These are phyloP conservation scores for Salvator merianae DNA, from an alignment of 2,113 vertebrate species.

Conservation along the genomic window DNA sequence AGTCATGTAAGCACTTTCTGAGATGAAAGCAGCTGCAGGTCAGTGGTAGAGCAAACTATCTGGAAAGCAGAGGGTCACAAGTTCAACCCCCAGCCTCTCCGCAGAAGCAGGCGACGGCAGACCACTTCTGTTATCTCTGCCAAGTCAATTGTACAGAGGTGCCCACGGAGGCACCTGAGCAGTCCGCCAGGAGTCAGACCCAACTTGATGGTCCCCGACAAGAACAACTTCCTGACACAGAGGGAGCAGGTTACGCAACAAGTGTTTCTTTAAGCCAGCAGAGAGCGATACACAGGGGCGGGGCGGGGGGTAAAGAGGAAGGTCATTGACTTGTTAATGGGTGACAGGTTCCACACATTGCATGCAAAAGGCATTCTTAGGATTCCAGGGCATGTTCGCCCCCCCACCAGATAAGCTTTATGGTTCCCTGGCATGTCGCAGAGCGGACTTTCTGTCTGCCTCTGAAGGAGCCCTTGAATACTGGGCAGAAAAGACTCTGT, in stretches of 20 bases:
- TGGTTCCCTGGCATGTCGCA: not conserved
- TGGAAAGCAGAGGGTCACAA: too few relatives aligned
- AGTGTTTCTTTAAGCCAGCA: slow-evolving; percentile 8
- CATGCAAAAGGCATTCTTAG: slow-evolving; percentile 22
- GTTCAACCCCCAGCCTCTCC: too few relatives aligned
- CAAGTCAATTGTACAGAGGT: too few relatives aligned
- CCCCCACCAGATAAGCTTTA: not conserved
- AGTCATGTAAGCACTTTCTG: rapidly evolving
- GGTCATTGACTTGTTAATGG: slow-evolving; percentile 11
- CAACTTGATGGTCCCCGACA: not conserved
- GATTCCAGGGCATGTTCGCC: slow-evolving; percentile 2
- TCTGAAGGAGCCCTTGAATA: not conserved
- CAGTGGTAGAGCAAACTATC: too few relatives aligned
- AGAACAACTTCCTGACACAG: not conserved
- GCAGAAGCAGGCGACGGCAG: too few relatives aligned
- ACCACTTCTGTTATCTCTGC: too few relatives aligned
- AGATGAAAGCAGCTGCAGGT: not conserved
- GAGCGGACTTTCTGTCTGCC: not conserved
- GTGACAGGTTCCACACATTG: not conserved
- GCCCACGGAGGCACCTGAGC: too few relatives aligned
- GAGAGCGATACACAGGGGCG: not conserved
- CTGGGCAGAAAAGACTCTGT: not conserved
- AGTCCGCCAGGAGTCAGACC: too few relatives aligned
- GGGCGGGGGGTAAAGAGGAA: not conserved
- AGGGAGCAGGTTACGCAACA: not conserved